Evolutionary conservation across 2,888 invertebrate species (phyloP), one percentile per base, ranked within the genome.

Genomic region (Caenorhabditis parvicauda): DNA sequence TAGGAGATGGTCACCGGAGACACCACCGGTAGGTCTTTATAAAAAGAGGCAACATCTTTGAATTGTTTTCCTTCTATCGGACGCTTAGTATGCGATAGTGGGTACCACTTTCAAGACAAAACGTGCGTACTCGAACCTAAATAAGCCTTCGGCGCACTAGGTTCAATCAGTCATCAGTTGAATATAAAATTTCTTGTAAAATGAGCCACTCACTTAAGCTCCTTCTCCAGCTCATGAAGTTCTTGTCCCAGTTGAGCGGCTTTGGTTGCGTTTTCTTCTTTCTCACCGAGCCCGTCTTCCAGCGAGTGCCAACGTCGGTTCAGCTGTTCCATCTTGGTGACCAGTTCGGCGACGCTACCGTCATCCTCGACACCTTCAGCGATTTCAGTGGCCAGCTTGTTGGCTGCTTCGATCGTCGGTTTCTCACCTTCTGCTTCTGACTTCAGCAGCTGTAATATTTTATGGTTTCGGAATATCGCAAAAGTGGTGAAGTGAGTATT

Each of bases 371-470:
- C 51, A 22, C 49, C 54, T 2, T 57, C 43, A 6, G 86, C 86
- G 45, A 92, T 83, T 17, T 88, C 87, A 43, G 88, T 87, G 0
- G 90, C 91, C 29, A 90, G 87, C 69, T 89, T 88, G 70, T 91
- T 88, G 67, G 94, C 85, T 80, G 91, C 90, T 59, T 89, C 88
- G 60, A 94, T 84, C 73, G 91, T 90, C 0, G 92, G 91, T 80
- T 93, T 91, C 82, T 95, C 93, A 0, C 89, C 88, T 59, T 91
- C 87, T 86, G 94, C 90, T 84, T 96, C 95, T 82, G 95, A 95
- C 60, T 93, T 88, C 45, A 96, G 86, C 0, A 95, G 92, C 86
- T 92, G 74, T 25, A 52, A 59, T 29, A n/a, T n/a, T n/a, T n/a
- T n/a, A n/a, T n/a, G n/a, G n/a, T n/a, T n/a, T n/a, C n/a, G n/a